A percentile compares a stretch with the other conserved stretches of the same genome.
Conservation (phyloP, 2,888 invertebrate species). For the Sturmia bella region DNA sequence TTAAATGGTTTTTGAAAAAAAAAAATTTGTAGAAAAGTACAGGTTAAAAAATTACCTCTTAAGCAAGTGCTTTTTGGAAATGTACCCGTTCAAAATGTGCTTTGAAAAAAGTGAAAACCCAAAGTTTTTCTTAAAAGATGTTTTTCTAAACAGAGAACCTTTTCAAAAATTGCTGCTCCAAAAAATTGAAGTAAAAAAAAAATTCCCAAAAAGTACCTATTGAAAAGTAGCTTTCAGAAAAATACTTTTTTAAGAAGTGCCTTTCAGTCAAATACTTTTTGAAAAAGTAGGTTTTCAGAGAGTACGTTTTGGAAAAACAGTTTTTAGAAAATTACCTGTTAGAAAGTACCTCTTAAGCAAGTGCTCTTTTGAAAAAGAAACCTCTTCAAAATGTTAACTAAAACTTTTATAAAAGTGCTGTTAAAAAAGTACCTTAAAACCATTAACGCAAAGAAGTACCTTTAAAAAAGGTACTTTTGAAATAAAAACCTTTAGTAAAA, state of each 20-base stretch:
- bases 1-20: no score
- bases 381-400: no score
- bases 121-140: neutral
- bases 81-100: neutral
- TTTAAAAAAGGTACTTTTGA: slow-evolving; percentile 2
- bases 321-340: neutral
- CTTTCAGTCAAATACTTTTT: neutral
- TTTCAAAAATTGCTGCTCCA: no score
- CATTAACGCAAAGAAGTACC: neutral
- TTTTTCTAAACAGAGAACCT: neutral
- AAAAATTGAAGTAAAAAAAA: neutral
- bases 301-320: neutral
- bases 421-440: neutral
- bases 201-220: neutral
- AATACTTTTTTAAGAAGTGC: neutral
- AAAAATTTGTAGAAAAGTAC: no score
- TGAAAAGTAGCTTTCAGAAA: no score
- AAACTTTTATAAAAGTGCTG: neutral
- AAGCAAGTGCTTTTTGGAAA: no score
- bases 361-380: no score
- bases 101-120: neutral
- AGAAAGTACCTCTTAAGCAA: neutral
- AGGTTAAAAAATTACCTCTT: no score
- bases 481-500: neutral
- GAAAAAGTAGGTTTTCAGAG: neutral